Evolutionary conservation across 2,888 invertebrate species (phyloP), one percentile per base, ranked within the genome.

Genomic region (Sinotaia quadrata): DNA sequence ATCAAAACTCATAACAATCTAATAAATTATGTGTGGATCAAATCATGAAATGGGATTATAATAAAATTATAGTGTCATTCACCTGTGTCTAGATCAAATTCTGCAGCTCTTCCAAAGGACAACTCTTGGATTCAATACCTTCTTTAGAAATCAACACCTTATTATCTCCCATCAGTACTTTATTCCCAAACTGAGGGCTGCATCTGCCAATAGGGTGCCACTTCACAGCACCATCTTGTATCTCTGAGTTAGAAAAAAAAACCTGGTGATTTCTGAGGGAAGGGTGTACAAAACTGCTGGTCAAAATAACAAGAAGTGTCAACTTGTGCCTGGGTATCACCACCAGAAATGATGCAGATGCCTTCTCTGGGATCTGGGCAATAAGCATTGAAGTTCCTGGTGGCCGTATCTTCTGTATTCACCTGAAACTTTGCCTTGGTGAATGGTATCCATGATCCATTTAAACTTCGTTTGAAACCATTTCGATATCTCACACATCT

Each of bases 381-480:
- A 4, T 34, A 5, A 44, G 54, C 65, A 2, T 65, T 29, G 24
- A 41, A 65, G 65, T 65, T 56, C n/a, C n/a, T 56, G 5, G 65
- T 65, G 15, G 65, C 65, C 24, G 65, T 56, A 10, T 65, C 67
- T 34, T 77, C 74, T 52, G 68, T 67, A 18, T 75, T 75, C 27
- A 78, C 74, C 51, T 70, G 68, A 62, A 78, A 79, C n/a, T 68
- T 52, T 4, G 73, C 76, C 10, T 70, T 71, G 10, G 61, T 63
- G 62, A 80, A 76, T 2, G 73, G 73, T 21, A 73, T 29, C 80
- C 80, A 80, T n/a, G 62, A 41, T 29, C 71, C 69, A 52, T 74
- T 71, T 12, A 57, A 33, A 15, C 27, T 47, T 29, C 75, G 67
- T 66, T 79, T 80, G 58, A 72, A 78, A 8, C 77, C 78, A 58